Percentiles rank a stretch among this genome's conserved stretches.
phyloP scores from a whole-genome alignment of 2,113 vertebrate species.

The Etia nguti region DNA sequence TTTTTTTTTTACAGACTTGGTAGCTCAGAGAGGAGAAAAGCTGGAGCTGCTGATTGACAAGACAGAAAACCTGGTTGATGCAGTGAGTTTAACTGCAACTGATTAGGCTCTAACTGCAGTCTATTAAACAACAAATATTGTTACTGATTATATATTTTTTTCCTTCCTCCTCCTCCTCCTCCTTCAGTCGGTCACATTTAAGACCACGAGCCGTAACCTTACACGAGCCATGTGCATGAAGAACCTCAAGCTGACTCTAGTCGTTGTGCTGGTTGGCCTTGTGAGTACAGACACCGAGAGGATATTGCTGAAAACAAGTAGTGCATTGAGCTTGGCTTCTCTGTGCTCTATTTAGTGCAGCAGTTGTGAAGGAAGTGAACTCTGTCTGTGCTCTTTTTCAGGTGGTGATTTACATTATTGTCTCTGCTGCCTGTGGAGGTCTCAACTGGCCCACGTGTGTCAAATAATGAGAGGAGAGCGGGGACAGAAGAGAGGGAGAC shows the following conservation, averaged over 20 bases:
- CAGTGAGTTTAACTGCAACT: constrained; percentile 75
- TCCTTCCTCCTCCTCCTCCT: neutral
- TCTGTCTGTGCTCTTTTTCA: constrained; percentile 42
- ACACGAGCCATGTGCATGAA: constrained; percentile 99
- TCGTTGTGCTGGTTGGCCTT: constrained; percentile 80
- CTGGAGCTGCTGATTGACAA: constrained; percentile 97
- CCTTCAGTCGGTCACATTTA: constrained; percentile 92
- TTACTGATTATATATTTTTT: neutral
- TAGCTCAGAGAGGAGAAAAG: constrained; percentile 96
- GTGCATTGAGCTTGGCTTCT: neutral
- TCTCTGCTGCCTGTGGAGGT: constrained; percentile 84
- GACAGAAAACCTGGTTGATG: constrained; percentile 97
- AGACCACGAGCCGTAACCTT: constrained; percentile 97
- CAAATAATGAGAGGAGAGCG: constrained; percentile 69
- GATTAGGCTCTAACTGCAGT: neutral
- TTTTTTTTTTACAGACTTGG: constrained; percentile 79
- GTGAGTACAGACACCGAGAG: constrained; percentile 71
- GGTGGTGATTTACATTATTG: constrained; percentile 88
- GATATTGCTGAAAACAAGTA: neutral
- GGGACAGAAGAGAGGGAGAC: neutral
- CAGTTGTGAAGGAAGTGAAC: neutral
- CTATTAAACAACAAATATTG: neutral
- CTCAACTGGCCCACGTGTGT: constrained; percentile 85
- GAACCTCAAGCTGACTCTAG: constrained; percentile 93
- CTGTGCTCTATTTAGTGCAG: neutral